Base-by-base conservation (phyloP, 2,888 invertebrate species). In the Ephialtes manifestator region DNA sequence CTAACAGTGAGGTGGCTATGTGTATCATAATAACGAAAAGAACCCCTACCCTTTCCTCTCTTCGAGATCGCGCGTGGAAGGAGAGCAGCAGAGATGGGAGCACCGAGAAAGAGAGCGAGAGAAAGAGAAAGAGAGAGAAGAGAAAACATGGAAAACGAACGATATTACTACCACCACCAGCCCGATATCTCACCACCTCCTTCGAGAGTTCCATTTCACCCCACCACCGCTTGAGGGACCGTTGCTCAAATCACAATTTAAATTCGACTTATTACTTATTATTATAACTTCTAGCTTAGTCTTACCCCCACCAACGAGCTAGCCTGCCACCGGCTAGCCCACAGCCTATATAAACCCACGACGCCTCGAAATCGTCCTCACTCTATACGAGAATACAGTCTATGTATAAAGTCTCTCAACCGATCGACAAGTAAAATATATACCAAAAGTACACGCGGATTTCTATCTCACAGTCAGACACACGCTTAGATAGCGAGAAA, bases 261-360 rank as follows among this genome's bases (percentile, higher is more conserved):
- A 87, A 86, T 90, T 89, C 84, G 85, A 89, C 86, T 89, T 89
- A 89, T 89, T 88, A 88, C 85, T 85, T 85, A 88, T 91, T 90
- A 90, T 91, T 91, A 89, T 88, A 90, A 91, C 89, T 91, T 90
- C 89, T 90, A 90, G 90, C 88, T 88, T 88, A 88, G 90, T 88
- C 89, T 86, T 84, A 76, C 89, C 88, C 90, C 90, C 89, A 89
- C 90, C 88, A 87, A 87, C 67, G 80, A 65, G 80, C 74, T 78
- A 82, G 85, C 85, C 77, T 79, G 85, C 81, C 81, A 81, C 87
- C 90, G 83, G 89, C 90, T 92, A 91, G 90, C 91, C 89, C 92
- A 85, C 85, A 89, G 90, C 90, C 92, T 93, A 93, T 93, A 93
- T 93, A 93, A 93, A 91, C 93, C 90, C 91, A 88, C 89, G 90